phyloP scores from a whole-genome alignment of 1,140 invertebrate genomes.

The Drosophila nikananu region DNA sequence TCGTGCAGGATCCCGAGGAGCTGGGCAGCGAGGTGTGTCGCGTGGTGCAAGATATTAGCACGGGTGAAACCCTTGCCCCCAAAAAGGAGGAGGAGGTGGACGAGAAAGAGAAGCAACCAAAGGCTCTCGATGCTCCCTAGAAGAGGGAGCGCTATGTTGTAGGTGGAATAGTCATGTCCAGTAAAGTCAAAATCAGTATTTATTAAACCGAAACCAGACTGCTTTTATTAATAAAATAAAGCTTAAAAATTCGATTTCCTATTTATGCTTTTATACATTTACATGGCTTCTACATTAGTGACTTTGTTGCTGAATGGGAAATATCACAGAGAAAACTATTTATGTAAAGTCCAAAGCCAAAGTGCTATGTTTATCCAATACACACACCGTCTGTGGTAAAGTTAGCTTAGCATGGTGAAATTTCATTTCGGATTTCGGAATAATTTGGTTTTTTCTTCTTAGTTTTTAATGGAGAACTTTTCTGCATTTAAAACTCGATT shows the following conservation, averaged over 20 bases:
- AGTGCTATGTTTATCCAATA: neutral
- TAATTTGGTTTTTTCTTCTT: too few species aligned
- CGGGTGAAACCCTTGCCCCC: neutral
- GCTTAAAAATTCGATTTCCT: neutral
- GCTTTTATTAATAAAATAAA: too few species aligned
- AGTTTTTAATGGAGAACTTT: too few species aligned
- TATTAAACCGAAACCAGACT: too few species aligned
- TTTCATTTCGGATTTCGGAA: too few species aligned
- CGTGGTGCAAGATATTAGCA: conserved; percentile 6
- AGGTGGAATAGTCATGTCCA: neutral
- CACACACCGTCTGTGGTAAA: neutral
- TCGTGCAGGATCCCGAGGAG: conserved; percentile 20
- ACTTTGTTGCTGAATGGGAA: neutral
- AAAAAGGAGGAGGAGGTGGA: neutral
- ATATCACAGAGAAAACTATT: neutral
- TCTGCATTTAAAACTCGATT: too few species aligned
- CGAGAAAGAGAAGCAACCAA: neutral
- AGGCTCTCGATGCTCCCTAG: conserved; percentile 16
- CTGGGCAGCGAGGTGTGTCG: conserved; percentile 22
- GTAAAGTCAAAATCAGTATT: neutral
- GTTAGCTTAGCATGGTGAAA: neutral
- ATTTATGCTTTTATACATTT: neutral
- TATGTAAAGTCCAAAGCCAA: neutral
- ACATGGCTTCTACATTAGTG: neutral
- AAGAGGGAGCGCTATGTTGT: conserved; percentile 86